Percentiles rank a stretch among this genome's conserved stretches.
Conservation (phyloP, 2,888 invertebrate genomes). For the Ochlodes sylvanus region DNA sequence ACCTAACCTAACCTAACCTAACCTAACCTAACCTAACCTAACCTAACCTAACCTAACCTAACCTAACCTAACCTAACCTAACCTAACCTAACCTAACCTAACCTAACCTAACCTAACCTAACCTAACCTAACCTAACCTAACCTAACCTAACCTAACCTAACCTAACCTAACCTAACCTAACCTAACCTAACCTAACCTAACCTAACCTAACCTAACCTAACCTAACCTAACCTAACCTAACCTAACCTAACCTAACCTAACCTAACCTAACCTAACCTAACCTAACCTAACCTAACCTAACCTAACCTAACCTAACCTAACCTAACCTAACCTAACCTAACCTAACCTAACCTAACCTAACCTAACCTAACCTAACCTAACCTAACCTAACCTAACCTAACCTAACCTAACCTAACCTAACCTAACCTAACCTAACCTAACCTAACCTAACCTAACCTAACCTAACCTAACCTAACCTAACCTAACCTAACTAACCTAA, state of each 20-base stretch:
- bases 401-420: conserved; percentile 47
- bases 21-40: conserved; percentile 25
- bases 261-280: conserved; percentile 41
- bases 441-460: conserved; percentile 48
- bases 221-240: conserved; percentile 39
- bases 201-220: conserved; percentile 35
- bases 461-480: conserved; percentile 47
- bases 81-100: conserved; percentile 11
- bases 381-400: conserved; percentile 47
- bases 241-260: conserved; percentile 40
- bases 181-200: conserved; percentile 33
- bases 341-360: conserved; percentile 48
- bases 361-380: conserved; percentile 44
- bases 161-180: conserved; percentile 28
- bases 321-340: conserved; percentile 48
- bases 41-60: conserved; percentile 14
- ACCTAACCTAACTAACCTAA: conserved; percentile 48
- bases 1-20: conserved; percentile 5
- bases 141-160: conserved; percentile 37
- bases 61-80: conserved; percentile 13
- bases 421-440: conserved; percentile 47
- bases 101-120: conserved; percentile 11
- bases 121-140: conserved; percentile 17
- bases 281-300: conserved; percentile 42
- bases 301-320: conserved; percentile 47